phyloP scores from a whole-genome alignment of 2,113 vertebrate species.

The Porphyrio hochstetteri region DNA sequence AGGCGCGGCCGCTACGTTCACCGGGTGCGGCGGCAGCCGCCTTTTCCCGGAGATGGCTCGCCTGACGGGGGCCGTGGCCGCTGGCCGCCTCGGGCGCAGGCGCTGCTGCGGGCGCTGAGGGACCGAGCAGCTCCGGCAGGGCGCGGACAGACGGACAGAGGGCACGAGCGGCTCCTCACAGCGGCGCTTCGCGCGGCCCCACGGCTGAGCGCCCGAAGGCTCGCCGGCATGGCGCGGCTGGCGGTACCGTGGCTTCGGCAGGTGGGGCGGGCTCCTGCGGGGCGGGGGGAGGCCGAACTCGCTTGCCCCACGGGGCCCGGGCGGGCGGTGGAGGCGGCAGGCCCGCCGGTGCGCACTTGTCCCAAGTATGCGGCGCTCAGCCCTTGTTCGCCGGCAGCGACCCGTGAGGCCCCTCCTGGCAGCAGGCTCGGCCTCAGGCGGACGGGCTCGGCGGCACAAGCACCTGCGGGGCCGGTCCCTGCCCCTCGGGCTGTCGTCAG shows the following conservation, averaged over 20 bases:
- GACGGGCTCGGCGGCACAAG: no score
- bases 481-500: background rate
- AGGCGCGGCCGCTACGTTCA: background rate
- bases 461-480: background rate
- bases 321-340: no score
- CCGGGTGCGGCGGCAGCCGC: background rate
- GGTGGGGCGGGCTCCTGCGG: background rate
- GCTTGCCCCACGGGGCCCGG: no score
- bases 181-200: background rate
- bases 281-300: background rate
- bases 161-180: background rate
- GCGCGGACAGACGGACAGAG: background rate
- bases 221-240: background rate
- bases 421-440: no score
- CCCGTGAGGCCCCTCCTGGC: background rate
- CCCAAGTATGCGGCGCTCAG: accelerated
- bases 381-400: no score
- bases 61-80: no score
- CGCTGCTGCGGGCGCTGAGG: background rate
- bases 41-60: background rate
- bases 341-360: no score
- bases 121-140: background rate
- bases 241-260: background rate
- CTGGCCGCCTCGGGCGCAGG: background rate
- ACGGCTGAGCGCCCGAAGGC: background rate